Evolutionary conservation across 1,140 invertebrate species (phyloP).

Genomic region (Monochamus saltuarius): DNA sequence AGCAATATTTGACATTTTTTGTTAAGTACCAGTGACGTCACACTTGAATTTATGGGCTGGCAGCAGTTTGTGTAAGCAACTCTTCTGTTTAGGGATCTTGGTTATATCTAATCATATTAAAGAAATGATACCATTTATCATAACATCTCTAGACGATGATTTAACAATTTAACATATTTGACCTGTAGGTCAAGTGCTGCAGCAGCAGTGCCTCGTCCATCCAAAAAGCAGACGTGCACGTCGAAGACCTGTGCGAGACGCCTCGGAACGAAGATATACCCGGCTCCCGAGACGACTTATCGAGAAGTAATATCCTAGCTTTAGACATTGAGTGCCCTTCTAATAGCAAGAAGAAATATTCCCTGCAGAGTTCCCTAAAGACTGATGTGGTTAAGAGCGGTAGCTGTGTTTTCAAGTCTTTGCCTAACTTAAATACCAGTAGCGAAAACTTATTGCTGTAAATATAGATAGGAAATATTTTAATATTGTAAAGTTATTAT

Average conservation of each 20-base stretch:
- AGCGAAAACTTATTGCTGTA: constrained; percentile 60
- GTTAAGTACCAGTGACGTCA: no score
- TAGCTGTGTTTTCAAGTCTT: constrained; percentile 56
- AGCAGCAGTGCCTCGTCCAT: constrained; percentile 37
- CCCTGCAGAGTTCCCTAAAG: constrained; percentile 34
- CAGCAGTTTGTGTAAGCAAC: no score
- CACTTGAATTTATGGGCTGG: no score
- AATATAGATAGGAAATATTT: constrained; percentile 28
- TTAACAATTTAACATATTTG: no score
- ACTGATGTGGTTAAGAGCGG: constrained; percentile 38
- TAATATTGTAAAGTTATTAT: constrained; percentile 18
- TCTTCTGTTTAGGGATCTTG: no score
- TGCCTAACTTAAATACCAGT: constrained; percentile 66
- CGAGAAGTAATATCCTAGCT: constrained; percentile 52
- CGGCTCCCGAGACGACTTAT: constrained; percentile 49
- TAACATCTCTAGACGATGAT: no score
- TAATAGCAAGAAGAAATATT: constrained; percentile 31
- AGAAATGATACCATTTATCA: no score
- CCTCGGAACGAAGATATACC: constrained; percentile 23
- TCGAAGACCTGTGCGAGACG: constrained; percentile 41
- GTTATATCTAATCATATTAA: no score
- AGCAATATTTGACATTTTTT: no score
- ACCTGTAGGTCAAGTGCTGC: constrained; percentile 23
- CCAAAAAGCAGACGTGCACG: constrained; percentile 40
- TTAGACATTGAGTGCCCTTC: constrained; percentile 53